phyloP scores from a whole-genome alignment of 2,797 vertebrate genomes.

The Sylvilagus floridanus region DNA sequence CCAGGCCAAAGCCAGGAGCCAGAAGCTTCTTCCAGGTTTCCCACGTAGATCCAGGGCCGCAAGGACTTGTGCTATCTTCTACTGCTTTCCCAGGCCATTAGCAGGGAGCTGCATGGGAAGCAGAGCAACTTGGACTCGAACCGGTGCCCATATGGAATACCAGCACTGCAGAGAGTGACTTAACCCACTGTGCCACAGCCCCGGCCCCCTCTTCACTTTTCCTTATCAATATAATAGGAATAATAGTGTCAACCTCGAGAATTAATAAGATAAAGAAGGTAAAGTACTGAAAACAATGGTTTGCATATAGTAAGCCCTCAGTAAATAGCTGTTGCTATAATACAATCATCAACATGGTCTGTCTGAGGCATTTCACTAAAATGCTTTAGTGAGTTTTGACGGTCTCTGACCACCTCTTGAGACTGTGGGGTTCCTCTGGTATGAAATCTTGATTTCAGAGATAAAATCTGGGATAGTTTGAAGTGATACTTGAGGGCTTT shows the following conservation, averaged over 20 bases:
- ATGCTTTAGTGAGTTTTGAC: background rate
- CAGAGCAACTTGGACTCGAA: too few relatives aligned
- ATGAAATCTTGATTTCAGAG: conserved; percentile 30
- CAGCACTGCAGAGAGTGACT: too few relatives aligned
- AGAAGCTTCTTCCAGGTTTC: too few relatives aligned
- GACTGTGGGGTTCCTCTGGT: background rate
- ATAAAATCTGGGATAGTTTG: background rate
- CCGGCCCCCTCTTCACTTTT: background rate
- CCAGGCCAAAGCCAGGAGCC: too few relatives aligned
- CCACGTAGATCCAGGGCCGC: too few relatives aligned
- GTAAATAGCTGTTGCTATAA: background rate
- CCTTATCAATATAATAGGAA: background rate
- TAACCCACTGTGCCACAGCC: too few relatives aligned
- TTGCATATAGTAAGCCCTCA: background rate
- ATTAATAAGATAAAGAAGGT: background rate
- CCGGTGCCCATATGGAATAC: too few relatives aligned
- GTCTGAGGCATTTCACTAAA: background rate
- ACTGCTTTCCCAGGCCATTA: too few relatives aligned
- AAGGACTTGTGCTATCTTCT: too few relatives aligned
- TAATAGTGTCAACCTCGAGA: background rate
- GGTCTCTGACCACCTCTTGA: background rate
- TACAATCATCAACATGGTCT: background rate
- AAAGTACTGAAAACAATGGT: conserved; percentile 1
- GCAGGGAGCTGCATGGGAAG: too few relatives aligned
- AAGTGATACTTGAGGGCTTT: background rate